phyloP scores from a whole-genome alignment of 2,797 vertebrate species.

The Gastrophryne carolinensis region DNA sequence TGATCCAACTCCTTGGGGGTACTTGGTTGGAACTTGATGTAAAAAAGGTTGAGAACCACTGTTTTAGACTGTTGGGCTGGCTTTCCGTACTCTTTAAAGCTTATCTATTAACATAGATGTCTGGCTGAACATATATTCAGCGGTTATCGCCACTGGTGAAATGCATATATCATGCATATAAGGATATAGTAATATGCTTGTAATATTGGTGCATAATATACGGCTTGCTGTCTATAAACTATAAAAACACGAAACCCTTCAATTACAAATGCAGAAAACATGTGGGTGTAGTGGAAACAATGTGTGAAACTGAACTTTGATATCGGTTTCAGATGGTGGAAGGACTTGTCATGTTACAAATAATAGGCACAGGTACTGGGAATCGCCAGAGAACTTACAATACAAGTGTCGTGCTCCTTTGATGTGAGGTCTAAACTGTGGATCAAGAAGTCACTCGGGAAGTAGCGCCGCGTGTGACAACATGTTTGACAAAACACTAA shows the following conservation, averaged over 20 bases:
- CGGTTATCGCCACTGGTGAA: too few species aligned
- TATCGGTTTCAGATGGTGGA: not conserved
- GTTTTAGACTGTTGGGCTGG: too few species aligned
- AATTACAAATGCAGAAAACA: not conserved
- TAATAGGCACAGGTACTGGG: not conserved
- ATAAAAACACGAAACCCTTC: not conserved
- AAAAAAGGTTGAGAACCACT: too few species aligned
- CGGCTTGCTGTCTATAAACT: not conserved
- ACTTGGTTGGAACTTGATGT: too few species aligned
- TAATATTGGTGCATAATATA: not conserved
- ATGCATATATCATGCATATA: too few species aligned
- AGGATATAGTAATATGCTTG: not conserved
- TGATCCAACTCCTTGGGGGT: too few species aligned
- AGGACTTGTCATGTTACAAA: not conserved
- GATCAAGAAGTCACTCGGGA: not conserved
- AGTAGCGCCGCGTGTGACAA: slow-evolving; percentile 3
- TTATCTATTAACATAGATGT: too few species aligned
- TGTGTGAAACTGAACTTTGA: not conserved
- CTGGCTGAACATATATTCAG: too few species aligned
- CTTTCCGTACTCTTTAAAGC: too few species aligned
- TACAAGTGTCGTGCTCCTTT: not conserved
- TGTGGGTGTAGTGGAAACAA: not conserved
- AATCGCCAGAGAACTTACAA: not conserved
- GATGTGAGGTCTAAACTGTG: slow-evolving; percentile 24
- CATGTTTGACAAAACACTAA: slow-evolving; percentile 41